Percentiles rank a stretch among this genome's conserved stretches.
phyloP scores from a whole-genome alignment of 2,888 invertebrate genomes.

The Sicus ferrugineus region DNA sequence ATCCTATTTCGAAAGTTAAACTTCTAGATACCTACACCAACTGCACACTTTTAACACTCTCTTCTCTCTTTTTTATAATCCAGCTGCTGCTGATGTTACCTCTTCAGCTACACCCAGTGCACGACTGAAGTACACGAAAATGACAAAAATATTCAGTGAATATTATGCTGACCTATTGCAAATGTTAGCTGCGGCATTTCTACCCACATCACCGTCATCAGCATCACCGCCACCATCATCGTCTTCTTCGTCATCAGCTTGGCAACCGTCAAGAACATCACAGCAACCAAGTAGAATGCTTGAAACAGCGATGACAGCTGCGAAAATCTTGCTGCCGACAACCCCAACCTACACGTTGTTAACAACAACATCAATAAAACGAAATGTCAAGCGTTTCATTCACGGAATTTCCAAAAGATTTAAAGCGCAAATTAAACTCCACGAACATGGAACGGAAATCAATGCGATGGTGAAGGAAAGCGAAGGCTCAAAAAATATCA shows the following conservation, averaged over 20 bases:
- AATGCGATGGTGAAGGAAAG: constrained; percentile 4
- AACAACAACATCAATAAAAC: constrained; percentile 23
- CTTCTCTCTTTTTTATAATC: too few relatives aligned
- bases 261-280: neutral
- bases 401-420: constrained; percentile 9
- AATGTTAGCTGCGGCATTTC: constrained; percentile 32
- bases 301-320: neutral
- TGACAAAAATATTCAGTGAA: constrained; percentile 27
- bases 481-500: neutral
- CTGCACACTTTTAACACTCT: too few relatives aligned
- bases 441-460: constrained; percentile 3
- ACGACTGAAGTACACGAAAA: constrained; percentile 5
- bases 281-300: neutral
- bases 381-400: constrained; percentile 26
- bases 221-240: too few relatives aligned
- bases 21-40: too few relatives aligned
- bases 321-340: neutral
- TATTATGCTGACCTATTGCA: constrained; percentile 25
- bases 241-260: neutral
- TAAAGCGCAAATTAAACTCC: constrained; percentile 10
- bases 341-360: neutral
- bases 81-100: constrained; percentile 38
- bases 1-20: too few relatives aligned
- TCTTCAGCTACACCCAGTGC: constrained; percentile 33
- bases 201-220: constrained; percentile 38